Evolutionary conservation across 2,797 vertebrate genomes (phyloP), one percentile per base, ranked within the genome.

Genomic region (Clarias pachynema): DNA sequence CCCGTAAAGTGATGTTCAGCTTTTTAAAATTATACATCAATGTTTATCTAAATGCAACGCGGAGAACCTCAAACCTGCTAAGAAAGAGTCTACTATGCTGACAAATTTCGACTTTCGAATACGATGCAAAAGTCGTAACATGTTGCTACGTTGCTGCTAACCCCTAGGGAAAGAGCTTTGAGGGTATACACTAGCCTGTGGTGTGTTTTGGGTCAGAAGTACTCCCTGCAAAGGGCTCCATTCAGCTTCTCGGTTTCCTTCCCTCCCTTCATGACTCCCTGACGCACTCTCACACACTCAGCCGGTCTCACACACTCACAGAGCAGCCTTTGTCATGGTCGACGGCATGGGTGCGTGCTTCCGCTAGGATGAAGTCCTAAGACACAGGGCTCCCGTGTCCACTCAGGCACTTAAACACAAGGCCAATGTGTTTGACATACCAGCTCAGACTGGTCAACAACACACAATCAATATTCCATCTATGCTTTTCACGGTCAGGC

Each of bases 271-370:
- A 3, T 31, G 44, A 18, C 81, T 69, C 34, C 75, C 56, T 37
- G 65, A 83, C 75, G 80, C 57, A 65, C 82, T n/a, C 66, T 49
- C 53, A 57, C 79, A 85, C 70, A 74, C 69, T 44, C 31, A 29
- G 31, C 73, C 78, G 59, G 63, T 62, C 85, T 40, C 68, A 16
- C 82, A 80, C 20, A 62, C 69, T 77, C 69, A 91, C 85, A 91
- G 86, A 89, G 88, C 79, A 22, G 24, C 81, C 90, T 85, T 91
- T 91, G 89, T 91, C 79, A 79, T 40, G 12, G 49, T 53, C n/a
- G 34, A 65, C 40, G 44, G 74, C 81, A 81, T 24, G 20, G 31
- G 40, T 63, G 81, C 79, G 69, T 81, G 73, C 56, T 89, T 87
- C 81, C n/a, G 10, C 62, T 60, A 22, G 49, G 82, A 88, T 78